These are phyloP conservation scores for Polymixis flavicincta DNA, from an alignment of 2,888 invertebrate species.

Conservation along the genomic window DNA sequence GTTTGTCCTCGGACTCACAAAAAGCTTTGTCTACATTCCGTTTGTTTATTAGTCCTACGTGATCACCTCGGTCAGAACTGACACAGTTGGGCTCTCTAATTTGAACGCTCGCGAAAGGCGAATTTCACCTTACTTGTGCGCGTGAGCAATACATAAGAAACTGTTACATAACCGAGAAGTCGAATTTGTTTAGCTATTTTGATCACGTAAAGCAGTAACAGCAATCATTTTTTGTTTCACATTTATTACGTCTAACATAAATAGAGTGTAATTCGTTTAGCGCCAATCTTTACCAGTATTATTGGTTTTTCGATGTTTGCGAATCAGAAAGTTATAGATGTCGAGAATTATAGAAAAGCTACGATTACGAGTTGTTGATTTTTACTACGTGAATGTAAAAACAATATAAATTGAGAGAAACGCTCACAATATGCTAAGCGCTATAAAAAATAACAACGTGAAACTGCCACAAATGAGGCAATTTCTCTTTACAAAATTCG, in stretches of 20 bases:
- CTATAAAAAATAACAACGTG: slow-evolving; percentile 56
- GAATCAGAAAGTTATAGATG: slow-evolving; percentile 53
- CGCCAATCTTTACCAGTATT: slow-evolving; percentile 36
- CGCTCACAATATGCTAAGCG: slow-evolving; percentile 57
- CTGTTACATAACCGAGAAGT: slow-evolving; percentile 62
- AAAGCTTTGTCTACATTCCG: background rate
- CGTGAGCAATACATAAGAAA: slow-evolving; percentile 63
- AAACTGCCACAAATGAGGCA: slow-evolving; percentile 51
- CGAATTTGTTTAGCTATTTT: slow-evolving; percentile 57
- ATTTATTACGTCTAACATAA: slow-evolving; percentile 50
- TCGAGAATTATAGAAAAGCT: slow-evolving; percentile 46
- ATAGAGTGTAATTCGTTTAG: slow-evolving; percentile 47
- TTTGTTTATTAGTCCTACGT: slow-evolving; percentile 11
- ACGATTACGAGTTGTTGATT: slow-evolving; percentile 45
- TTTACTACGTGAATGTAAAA: slow-evolving; percentile 43
- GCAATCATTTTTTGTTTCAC: slow-evolving; percentile 56
- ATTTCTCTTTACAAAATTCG: slow-evolving; percentile 64
- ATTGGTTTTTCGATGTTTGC: slow-evolving; percentile 41
- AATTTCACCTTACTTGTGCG: slow-evolving; percentile 76
- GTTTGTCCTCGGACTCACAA: background rate
- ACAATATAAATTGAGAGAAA: slow-evolving; percentile 56
- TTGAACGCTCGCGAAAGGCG: slow-evolving; percentile 69
- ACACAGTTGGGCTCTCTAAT: slow-evolving; percentile 61
- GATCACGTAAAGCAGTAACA: slow-evolving; percentile 64
- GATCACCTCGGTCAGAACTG: slow-evolving; percentile 42